Evolutionary conservation across 1,140 invertebrate genomes (phyloP).

Genomic region (Heliconius himera): DNA sequence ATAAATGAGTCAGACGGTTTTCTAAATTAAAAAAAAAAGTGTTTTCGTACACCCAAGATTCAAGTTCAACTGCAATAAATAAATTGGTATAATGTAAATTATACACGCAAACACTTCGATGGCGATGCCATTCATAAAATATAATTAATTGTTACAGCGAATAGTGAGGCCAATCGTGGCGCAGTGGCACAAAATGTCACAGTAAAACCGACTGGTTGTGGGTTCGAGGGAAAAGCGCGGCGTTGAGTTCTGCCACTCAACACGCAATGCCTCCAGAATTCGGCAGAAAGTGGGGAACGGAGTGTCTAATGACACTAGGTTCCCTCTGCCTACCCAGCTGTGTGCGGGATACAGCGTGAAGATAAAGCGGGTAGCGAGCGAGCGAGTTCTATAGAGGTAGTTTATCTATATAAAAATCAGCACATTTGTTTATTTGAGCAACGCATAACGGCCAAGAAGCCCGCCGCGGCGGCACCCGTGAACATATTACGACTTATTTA

Average conservation of each 20-base stretch:
- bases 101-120: conserved; percentile 27
- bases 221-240: no score
- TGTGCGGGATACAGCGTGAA: no score
- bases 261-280: no score
- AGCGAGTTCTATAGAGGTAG: conserved; percentile 54
- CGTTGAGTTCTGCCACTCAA: no score
- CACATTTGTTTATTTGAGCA: conserved; percentile 62
- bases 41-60: conserved; percentile 7
- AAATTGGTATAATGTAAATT: conserved; percentile 28
- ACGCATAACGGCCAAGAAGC: conserved; percentile 48
- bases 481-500: conserved; percentile 80
- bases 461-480: conserved; percentile 69
- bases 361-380: conserved; percentile 38
- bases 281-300: no score
- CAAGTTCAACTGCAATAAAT: conserved; percentile 19
- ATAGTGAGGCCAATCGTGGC: conserved; percentile 15
- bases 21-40: background rate
- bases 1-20: conserved; percentile 19
- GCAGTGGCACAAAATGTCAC: no score
- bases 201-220: no score
- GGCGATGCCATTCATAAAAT: conserved; percentile 38
- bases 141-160: conserved; percentile 50
- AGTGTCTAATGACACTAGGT: no score
- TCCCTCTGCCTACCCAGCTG: no score
- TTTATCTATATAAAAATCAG: conserved; percentile 75